Evolutionary conservation across 1,140 invertebrate genomes (phyloP), one percentile per base, ranked within the genome.

Genomic region (Drosophila subobscura): DNA sequence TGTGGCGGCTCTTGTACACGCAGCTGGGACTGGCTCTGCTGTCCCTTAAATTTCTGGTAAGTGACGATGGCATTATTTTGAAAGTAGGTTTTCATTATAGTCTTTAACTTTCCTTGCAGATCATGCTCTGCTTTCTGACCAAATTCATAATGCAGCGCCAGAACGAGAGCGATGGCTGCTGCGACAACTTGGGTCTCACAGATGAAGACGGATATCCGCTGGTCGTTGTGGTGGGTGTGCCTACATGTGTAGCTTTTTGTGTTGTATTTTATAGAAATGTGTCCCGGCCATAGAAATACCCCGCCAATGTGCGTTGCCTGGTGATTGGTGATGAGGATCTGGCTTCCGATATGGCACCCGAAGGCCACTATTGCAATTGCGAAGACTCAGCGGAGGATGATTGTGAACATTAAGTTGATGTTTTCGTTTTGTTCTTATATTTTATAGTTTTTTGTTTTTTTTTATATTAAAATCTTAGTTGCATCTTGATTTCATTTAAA

Each of bases 151-250:
- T 91, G 0, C 53, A 67, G 4, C 46, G 71, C 0, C 85, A 90
- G 7, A 89, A 78, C 44, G 12, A 49, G n/a, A 74, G 70, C 6
- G 72, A 88, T 51, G 60, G 52, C n/a, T 65, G 40, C 12, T 67
- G 41, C n/a, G 59, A 74, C n/a, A 72, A 73, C 51, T 61, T 40
- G 20, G 80, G 74, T 0, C 63, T 78, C 4, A 81, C 52, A 7
- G 86, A 90, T 47, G 81, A 90, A 1, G 73, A 83, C 8, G 86
- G 86, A 1, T 61, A 63, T 44, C 88, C 86, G 0, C 33, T 90
- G 37, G 76, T 90, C n/a, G 59, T 90, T 23, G 88, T 90, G 60
- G 75, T 78, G 14, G n/a, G 72, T 58, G 41, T 33, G 5, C 3
- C 12, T 5, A 10, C 20, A 33, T 22, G 5, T 4, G 6, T 6